phyloP scores from a whole-genome alignment of 2,888 invertebrate species.

The Melanostoma mellinum region DNA sequence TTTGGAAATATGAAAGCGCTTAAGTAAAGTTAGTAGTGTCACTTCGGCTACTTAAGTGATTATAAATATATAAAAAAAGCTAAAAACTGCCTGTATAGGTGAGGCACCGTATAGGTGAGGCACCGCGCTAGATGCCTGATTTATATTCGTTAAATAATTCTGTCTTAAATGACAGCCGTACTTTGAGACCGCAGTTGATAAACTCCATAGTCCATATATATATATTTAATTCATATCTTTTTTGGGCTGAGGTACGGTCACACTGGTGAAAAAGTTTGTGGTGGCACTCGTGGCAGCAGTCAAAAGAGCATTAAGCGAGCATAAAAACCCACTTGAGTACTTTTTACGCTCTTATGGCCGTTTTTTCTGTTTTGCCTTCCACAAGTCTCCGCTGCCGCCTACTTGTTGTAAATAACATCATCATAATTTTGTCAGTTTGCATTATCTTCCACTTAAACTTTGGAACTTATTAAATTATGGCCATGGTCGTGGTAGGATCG shows the following conservation, averaged over 20 bases:
- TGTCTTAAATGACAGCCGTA: too few species aligned
- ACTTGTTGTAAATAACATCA: conserved; percentile 73
- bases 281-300: conserved; percentile 68
- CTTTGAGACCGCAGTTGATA: too few species aligned
- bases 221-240: not conserved
- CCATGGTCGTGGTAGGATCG: conserved; percentile 54
- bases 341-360: conserved; percentile 66
- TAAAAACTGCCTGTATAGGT: too few species aligned
- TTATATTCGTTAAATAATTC: too few species aligned
- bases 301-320: conserved; percentile 73
- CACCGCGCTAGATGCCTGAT: too few species aligned
- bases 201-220: too few species aligned
- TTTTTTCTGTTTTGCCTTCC: conserved; percentile 20
- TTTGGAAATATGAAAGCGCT: too few species aligned
- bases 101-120: too few species aligned
- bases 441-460: conserved; percentile 74
- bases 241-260: not conserved
- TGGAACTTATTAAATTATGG: conserved; percentile 73
- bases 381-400: conserved; percentile 44
- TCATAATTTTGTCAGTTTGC: conserved; percentile 74
- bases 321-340: conserved; percentile 73
- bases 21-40: too few species aligned
- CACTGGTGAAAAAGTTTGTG: conserved; percentile 29
- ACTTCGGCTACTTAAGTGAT: too few species aligned
- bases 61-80: too few species aligned